These are phyloP conservation scores for Pachypanchax playfairii DNA, from an alignment of 2,113 vertebrate species.

Conservation along the genomic window DNA sequence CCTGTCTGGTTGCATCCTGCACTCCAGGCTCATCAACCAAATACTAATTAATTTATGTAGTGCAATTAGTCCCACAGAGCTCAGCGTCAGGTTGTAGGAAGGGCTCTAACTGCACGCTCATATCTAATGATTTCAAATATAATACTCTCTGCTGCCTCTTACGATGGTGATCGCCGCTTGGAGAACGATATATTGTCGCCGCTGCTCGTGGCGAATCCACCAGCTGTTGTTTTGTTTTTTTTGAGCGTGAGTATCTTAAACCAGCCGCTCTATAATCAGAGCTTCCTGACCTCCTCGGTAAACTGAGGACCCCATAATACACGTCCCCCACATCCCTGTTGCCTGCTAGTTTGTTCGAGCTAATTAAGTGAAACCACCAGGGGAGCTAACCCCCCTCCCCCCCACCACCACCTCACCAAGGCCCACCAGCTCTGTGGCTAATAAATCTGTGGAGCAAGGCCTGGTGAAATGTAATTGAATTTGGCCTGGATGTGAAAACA, in stretches of 20 bases:
- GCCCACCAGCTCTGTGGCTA: conserved; percentile 33
- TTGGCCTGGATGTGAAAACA: conserved; percentile 18
- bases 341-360: conserved; percentile 28
- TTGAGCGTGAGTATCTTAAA: conserved; percentile 5
- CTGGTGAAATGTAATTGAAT: conserved; percentile 19
- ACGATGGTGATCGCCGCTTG: neutral
- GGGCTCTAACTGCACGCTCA: conserved; percentile 11
- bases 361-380: conserved; percentile 51
- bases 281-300: conserved; percentile 6
- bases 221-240: conserved; percentile 35
- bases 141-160: neutral
- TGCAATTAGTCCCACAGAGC: conserved; percentile 52
- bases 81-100: conserved; percentile 27
- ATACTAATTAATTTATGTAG: conserved; percentile 64
- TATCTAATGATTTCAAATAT: neutral
- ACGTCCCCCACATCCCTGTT: neutral
- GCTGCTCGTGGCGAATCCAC: conserved; percentile 10
- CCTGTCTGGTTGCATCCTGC: conserved; percentile 44
- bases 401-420: no score
- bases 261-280: conserved; percentile 14
- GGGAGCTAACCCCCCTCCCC: conserved; percentile 10
- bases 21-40: conserved; percentile 64
- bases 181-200: neutral
- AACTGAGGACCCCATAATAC: neutral
- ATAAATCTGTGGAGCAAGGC: conserved; percentile 26